Evolutionary conservation across 2,797 vertebrate genomes (phyloP).

Genomic region (Coendou prehensilis): DNA sequence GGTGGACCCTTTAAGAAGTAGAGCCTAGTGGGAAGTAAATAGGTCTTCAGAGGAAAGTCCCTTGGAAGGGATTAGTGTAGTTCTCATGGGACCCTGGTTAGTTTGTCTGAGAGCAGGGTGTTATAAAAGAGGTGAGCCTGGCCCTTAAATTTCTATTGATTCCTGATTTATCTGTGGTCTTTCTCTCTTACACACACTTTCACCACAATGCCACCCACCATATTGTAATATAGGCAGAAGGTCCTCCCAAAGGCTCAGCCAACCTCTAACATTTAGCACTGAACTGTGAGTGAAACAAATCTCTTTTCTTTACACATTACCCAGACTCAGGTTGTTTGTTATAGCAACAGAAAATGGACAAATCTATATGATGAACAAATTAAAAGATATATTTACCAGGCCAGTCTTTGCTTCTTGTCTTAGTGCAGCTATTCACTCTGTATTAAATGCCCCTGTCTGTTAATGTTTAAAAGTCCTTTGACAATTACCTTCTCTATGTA

Average conservation of each 20-base stretch:
- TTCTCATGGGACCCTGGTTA: background rate
- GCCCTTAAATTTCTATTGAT: background rate
- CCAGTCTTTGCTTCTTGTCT: background rate
- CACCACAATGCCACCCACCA: background rate
- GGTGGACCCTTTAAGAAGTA: background rate
- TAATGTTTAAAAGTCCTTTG: background rate
- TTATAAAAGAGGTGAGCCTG: background rate
- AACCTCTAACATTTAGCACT: background rate
- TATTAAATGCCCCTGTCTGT: background rate
- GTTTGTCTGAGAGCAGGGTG: background rate
- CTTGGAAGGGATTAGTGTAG: background rate
- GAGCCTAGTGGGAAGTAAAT: background rate
- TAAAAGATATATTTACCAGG: background rate
- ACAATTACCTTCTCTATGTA: background rate
- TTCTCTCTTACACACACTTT: background rate
- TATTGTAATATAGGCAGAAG: background rate
- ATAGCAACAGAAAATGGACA: background rate
- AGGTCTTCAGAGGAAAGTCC: background rate
- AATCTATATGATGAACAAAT: background rate
- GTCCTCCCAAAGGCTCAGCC: background rate
- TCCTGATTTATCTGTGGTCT: background rate
- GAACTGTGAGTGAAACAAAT: background rate
- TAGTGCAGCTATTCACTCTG: background rate
- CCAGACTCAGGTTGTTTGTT: background rate
- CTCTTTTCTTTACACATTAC: background rate